Conservation (phyloP, 2,113 vertebrate species). For the Rhineura floridana region DNA sequence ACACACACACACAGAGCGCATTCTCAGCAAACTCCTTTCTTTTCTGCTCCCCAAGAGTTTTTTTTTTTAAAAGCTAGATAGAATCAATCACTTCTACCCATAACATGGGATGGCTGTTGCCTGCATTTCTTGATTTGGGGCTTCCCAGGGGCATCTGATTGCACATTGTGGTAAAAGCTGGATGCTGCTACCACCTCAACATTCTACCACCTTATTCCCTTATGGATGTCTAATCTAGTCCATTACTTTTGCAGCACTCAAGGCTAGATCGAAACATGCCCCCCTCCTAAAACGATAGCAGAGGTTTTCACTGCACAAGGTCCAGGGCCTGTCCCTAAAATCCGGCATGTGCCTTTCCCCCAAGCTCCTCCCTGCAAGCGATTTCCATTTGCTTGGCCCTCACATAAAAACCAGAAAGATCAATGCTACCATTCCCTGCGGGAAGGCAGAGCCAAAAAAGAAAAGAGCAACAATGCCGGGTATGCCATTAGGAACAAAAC, state of each 20-base stretch:
- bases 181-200: no score
- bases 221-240: background rate
- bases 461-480: background rate
- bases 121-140: no score
- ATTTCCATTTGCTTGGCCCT: background rate
- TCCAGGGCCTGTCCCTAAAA: background rate
- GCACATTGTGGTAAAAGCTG: no score
- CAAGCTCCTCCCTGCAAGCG: background rate
- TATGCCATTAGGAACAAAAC: background rate
- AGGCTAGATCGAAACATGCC: background rate
- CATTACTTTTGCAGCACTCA: background rate
- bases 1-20: background rate
- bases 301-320: background rate
- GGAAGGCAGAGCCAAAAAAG: no score
- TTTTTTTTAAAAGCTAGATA: background rate
- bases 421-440: background rate
- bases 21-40: background rate
- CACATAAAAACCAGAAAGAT: background rate
- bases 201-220: background rate
- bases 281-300: background rate
- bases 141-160: no score
- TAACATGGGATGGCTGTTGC: no score
- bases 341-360: background rate
- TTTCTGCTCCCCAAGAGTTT: background rate
- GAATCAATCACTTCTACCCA: slow-evolving; percentile 63